Conservation (phyloP, 1,140 invertebrate genomes). For the Sycophila sp. region DNA sequence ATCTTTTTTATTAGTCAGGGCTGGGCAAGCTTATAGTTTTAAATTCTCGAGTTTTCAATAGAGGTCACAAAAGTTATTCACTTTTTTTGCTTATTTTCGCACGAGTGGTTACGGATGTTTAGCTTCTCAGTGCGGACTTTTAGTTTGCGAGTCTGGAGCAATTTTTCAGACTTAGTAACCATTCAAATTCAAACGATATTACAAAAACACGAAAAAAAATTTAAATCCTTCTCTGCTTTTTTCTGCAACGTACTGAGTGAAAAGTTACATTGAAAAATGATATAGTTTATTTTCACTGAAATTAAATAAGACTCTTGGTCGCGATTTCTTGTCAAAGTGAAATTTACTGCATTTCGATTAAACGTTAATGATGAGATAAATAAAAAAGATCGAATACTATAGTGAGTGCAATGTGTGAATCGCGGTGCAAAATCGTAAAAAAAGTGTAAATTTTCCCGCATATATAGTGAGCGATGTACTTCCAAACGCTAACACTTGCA, state of each 20-base stretch:
- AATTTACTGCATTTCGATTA: too few species aligned
- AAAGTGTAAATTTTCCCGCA: constrained; percentile 14
- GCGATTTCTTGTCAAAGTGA: too few species aligned
- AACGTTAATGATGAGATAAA: too few species aligned
- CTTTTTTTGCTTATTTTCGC: constrained; percentile 7
- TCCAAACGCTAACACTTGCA: constrained; percentile 48
- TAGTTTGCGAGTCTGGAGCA: too few species aligned
- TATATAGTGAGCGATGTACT: constrained; percentile 16
- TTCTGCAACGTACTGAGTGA: too few species aligned
- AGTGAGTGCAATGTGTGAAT: constrained; percentile 46
- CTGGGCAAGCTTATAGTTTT: constrained; percentile 56
- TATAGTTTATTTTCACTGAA: too few species aligned
- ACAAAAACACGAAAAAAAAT: too few species aligned
- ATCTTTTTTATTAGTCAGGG: constrained; percentile 47
- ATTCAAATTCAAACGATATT: too few species aligned
- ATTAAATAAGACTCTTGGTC: too few species aligned
- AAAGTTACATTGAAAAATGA: too few species aligned
- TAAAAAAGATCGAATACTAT: constrained; percentile 34
- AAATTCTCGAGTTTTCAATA: constrained; percentile 27
- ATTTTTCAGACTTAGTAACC: neutral
- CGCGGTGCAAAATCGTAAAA: constrained; percentile 60
- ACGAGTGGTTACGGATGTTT: neutral
- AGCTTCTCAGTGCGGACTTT: neutral
- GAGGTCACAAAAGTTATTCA: constrained; percentile 8
- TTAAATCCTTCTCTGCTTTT: too few species aligned